Evolutionary conservation across 2,797 vertebrate species (phyloP).

Genomic region (Malurus leucopterus): DNA sequence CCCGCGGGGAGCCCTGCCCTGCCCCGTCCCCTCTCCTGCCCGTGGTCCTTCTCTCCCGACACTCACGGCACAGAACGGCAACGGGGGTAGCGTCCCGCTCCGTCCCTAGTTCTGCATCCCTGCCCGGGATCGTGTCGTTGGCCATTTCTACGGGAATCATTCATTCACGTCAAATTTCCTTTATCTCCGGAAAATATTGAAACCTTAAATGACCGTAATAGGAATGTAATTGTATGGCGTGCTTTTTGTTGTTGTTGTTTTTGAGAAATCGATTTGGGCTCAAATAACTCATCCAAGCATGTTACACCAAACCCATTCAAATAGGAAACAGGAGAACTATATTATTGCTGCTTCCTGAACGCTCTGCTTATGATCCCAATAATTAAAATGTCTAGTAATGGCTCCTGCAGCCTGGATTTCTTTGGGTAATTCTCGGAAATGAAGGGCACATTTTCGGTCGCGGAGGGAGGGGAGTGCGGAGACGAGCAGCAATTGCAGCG

Average conservation of each 20-base stretch:
- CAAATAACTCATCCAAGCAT: conserved; percentile 26
- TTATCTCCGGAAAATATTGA: conserved; percentile 2
- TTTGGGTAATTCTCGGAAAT: conserved; percentile 61
- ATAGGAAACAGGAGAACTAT: conserved; percentile 53
- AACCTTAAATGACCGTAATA: conserved; percentile 16
- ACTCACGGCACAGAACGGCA: background rate
- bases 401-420: conserved; percentile 48
- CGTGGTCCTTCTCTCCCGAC: background rate
- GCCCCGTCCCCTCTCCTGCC: background rate
- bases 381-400: conserved; percentile 65
- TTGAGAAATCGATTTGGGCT: conserved; percentile 41
- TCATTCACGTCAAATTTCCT: background rate
- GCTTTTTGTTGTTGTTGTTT: background rate
- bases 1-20: too few species aligned
- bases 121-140: background rate
- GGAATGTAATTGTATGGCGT: conserved; percentile 8
- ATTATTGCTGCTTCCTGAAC: conserved; percentile 53
- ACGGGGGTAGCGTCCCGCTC: background rate
- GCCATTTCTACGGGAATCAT: background rate
- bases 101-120: background rate
- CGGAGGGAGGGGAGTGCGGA: conserved; percentile 6
- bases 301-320: conserved; percentile 40
- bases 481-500: conserved; percentile 3
- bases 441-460: conserved; percentile 27
- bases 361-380: conserved; percentile 56